Conservation (phyloP, 2,797 vertebrate species). For the Phataginus tricuspis region DNA sequence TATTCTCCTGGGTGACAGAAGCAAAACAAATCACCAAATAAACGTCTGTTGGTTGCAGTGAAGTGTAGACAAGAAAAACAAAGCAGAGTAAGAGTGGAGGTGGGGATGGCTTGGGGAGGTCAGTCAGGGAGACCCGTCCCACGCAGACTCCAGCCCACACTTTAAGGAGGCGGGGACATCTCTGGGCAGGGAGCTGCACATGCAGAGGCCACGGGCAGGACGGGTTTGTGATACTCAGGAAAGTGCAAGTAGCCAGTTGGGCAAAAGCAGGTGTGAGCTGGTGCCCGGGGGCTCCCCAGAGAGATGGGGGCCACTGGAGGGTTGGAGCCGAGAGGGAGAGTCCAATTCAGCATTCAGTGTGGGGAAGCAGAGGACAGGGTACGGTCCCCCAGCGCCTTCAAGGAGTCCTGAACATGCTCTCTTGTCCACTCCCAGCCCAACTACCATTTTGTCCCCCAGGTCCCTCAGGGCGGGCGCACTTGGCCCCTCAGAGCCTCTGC, state of each 20-base stretch:
- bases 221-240: not conserved
- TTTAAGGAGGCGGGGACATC: not conserved
- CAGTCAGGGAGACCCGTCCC: not conserved
- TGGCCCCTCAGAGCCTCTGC: not conserved
- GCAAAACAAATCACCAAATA: not conserved
- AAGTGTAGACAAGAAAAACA: not conserved
- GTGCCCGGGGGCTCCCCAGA: not conserved
- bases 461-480: not conserved
- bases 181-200: fast-evolving
- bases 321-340: not conserved
- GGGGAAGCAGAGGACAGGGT: not conserved
- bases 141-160: fast-evolving
- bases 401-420: not conserved
- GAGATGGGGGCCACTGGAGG: not conserved
- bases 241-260: not conserved
- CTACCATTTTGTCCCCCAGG: not conserved
- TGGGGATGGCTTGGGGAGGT: too few relatives aligned
- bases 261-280: not conserved
- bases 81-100: not conserved
- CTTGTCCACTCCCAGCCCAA: not conserved
- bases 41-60: not conserved
- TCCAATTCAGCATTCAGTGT: not conserved
- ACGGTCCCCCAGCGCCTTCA: not conserved
- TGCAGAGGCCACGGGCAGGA: not conserved
- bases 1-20: not conserved